These are phyloP conservation scores for Sinhomidia bicolor DNA, from an alignment of 2,888 invertebrate species.

Conservation along the genomic window DNA sequence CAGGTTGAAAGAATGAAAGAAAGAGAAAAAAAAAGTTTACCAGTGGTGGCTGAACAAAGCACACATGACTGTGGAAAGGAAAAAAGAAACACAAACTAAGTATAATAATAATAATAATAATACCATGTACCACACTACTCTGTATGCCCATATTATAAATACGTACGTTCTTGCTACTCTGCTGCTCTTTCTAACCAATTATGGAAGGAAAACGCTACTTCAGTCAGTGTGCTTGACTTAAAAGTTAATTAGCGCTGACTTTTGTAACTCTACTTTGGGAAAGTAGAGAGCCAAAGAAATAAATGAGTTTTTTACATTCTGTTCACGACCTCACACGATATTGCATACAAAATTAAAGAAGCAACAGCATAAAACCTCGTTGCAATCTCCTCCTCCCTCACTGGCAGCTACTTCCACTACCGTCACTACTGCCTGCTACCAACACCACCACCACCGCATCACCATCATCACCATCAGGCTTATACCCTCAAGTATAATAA, in stretches of 20 bases:
- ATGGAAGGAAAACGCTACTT: slow-evolving; percentile 55
- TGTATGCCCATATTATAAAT: background rate
- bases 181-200: slow-evolving; percentile 64
- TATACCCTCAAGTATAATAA: slow-evolving; percentile 9
- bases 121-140: background rate
- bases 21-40: slow-evolving; percentile 15
- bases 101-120: background rate
- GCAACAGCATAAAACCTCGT: slow-evolving; percentile 63
- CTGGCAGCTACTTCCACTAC: background rate
- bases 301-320: slow-evolving; percentile 76
- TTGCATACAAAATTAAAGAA: slow-evolving; percentile 74
- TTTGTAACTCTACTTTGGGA: slow-evolving; percentile 71
- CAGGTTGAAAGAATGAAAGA: slow-evolving; percentile 14
- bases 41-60: background rate
- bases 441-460: slow-evolving; percentile 39
- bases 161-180: too few species aligned
- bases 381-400: slow-evolving; percentile 6
- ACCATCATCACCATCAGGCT: slow-evolving; percentile 44
- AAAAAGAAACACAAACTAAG: slow-evolving; percentile 35
- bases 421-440: background rate
- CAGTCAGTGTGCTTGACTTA: slow-evolving; percentile 71
- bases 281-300: slow-evolving; percentile 66
- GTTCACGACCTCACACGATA: slow-evolving; percentile 74
- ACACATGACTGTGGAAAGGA: background rate
- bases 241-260: slow-evolving; percentile 75